Conservation (phyloP, 2,797 vertebrate genomes). For the Leucoraja ocellata region DNA sequence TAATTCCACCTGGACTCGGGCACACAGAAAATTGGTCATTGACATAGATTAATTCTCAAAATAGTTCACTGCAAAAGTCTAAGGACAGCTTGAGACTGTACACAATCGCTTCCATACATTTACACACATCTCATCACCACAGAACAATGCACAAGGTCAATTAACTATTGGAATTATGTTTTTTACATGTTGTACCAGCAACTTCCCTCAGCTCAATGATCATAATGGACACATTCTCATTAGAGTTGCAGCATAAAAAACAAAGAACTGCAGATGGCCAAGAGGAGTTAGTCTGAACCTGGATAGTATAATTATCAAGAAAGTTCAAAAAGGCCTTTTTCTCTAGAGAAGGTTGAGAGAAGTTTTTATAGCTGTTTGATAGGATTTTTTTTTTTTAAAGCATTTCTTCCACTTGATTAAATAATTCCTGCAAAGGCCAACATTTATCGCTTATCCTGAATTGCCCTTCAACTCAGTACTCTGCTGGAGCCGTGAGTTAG, state of each 20-base stretch:
- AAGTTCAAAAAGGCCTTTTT: not conserved
- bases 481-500: too few species aligned
- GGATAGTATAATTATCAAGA: not conserved
- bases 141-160: not conserved
- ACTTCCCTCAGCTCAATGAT: not conserved
- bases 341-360: not conserved
- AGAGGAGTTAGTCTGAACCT: not conserved
- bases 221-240: too few species aligned
- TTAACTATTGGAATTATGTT: too few species aligned
- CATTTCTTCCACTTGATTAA: not conserved
- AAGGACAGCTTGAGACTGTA: not conserved
- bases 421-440: not conserved
- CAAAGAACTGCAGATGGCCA: not conserved
- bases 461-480: too few species aligned
- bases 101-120: not conserved
- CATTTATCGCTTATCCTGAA: too few species aligned
- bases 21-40: not conserved
- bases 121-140: not conserved
- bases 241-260: not conserved
- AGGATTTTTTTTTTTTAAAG: not conserved
- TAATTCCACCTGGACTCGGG: constrained; percentile 94
- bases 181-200: not conserved
- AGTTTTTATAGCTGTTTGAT: not conserved
- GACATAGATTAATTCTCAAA: constrained; percentile 18
- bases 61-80: not conserved